Base-by-base conservation (phyloP, 2,113 vertebrate species). In the Scalopus aquaticus region DNA sequence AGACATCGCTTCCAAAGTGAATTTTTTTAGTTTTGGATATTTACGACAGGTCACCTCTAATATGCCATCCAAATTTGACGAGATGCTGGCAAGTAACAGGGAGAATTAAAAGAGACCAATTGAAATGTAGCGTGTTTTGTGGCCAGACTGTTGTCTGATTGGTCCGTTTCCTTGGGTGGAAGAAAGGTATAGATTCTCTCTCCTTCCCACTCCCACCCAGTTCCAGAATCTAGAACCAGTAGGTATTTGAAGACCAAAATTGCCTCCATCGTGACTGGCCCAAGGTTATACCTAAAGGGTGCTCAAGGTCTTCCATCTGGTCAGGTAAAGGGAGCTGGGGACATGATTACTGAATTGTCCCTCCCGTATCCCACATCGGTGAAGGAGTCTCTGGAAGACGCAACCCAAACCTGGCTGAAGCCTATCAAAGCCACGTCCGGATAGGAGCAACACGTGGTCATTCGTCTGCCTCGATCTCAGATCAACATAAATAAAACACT, bases 391-490 rank as follows among this genome's bases (percentile, higher is more conserved):
- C n/a, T 46, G 20, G 39, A 15, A 58, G 65, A 83, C 64, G 72
- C 1, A 10, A 49, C 19, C 20, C 30, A 72, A 30, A 81, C 10
- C 9, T 88, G 60, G 19, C 6, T 2, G 46, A 32, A 65, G 17
- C 3, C 35, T 54, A 16, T 3, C 9, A 39, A 19, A 42, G 24
- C 6, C 42, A n/a, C 9, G 22, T 35, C 16, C 16, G 24, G 3
- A 30, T 17, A 35, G 11, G 5, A 5, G 11, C 1, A 2, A 2
- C 42, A 88, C 2, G 0, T 22, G 3, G 6, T 0, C 6, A 51
- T 24, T 30, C 3, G 0, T 19, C 6, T 39, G 3, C 3, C 7
- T 28, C 2, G 6, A 13, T 72, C 28, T 5, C 15, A n/a, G 9
- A 30, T 3, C 5, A 22, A 77, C 5, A 35, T 6, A 35, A 19